A percentile compares a stretch with the other conserved stretches of the same genome.
Evolutionary conservation across 2,113 vertebrate genomes (phyloP).

Genomic region (Oreochromis aureus): DNA sequence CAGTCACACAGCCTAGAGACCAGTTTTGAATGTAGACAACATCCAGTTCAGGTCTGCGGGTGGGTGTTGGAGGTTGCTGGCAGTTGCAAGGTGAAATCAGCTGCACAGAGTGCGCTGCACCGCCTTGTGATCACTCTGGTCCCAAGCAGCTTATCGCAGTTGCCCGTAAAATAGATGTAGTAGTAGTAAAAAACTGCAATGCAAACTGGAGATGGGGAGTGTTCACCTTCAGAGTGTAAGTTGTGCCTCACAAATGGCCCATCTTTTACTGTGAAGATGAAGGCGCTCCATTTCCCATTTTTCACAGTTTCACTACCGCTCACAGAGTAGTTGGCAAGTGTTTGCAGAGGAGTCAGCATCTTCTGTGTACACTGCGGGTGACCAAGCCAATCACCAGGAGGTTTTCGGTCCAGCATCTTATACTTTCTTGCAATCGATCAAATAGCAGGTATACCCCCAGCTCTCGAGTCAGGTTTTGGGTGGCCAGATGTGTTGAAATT

Average conservation of each 20-base stretch:
- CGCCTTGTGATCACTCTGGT: not conserved
- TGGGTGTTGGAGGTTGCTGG: accelerated
- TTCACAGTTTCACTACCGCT: not conserved
- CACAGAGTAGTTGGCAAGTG: not conserved
- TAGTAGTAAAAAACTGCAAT: not conserved
- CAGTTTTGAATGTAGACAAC: not conserved
- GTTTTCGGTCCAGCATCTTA: not conserved
- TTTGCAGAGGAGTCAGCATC: not conserved
- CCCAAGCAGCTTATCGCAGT: not conserved
- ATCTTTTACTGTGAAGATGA: not conserved
- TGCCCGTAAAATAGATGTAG: not conserved
- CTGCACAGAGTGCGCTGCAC: not conserved
- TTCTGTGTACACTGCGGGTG: not conserved
- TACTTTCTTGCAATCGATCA: accelerated
- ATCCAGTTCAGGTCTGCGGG: not conserved
- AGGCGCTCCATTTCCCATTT: not conserved
- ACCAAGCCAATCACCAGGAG: not conserved
- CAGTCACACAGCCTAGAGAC: not conserved
- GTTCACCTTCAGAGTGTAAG: accelerated
- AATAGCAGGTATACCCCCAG: not conserved
- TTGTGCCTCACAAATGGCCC: not conserved
- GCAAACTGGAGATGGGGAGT: not conserved
- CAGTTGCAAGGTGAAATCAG: not conserved
- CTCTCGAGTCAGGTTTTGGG: accelerated
- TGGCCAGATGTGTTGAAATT: not conserved